Conservation (phyloP, 2,113 vertebrate genomes). For the Nycticebus coucang region DNA sequence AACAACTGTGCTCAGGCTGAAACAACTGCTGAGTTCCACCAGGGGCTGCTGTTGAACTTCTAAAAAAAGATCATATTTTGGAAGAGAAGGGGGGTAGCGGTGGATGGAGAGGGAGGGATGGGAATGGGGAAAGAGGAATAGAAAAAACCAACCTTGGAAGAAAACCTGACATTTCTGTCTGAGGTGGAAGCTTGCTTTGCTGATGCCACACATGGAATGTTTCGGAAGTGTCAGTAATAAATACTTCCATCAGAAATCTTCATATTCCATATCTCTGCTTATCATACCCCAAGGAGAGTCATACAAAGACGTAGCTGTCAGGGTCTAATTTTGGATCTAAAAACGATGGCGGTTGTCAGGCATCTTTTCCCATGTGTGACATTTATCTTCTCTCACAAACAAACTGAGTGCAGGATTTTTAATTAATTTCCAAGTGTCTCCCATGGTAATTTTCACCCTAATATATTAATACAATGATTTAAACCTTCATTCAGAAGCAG, state of each 20-base stretch:
- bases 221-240: constrained; percentile 79
- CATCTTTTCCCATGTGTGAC: constrained; percentile 76
- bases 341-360: constrained; percentile 74
- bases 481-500: constrained; percentile 67
- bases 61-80: constrained; percentile 51
- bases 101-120: constrained; percentile 37
- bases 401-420: constrained; percentile 73
- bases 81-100: constrained; percentile 39
- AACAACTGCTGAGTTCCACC: constrained; percentile 76
- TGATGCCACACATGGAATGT: constrained; percentile 76
- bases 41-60: constrained; percentile 88
- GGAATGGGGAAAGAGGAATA: constrained; percentile 36
- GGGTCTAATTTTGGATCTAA: constrained; percentile 80
- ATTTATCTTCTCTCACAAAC: constrained; percentile 82
- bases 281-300: constrained; percentile 72
- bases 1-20: constrained; percentile 47
- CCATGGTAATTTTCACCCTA: constrained; percentile 58
- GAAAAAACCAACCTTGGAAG: constrained; percentile 63
- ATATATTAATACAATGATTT: constrained; percentile 60
- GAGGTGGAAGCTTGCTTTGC: constrained; percentile 77
- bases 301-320: constrained; percentile 78
- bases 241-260: constrained; percentile 78
- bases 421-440: constrained; percentile 80
- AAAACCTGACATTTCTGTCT: constrained; percentile 80
- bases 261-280: constrained; percentile 69